Evolutionary conservation across 2,113 vertebrate genomes (phyloP).

Genomic region (Campylomormyrus numenius): DNA sequence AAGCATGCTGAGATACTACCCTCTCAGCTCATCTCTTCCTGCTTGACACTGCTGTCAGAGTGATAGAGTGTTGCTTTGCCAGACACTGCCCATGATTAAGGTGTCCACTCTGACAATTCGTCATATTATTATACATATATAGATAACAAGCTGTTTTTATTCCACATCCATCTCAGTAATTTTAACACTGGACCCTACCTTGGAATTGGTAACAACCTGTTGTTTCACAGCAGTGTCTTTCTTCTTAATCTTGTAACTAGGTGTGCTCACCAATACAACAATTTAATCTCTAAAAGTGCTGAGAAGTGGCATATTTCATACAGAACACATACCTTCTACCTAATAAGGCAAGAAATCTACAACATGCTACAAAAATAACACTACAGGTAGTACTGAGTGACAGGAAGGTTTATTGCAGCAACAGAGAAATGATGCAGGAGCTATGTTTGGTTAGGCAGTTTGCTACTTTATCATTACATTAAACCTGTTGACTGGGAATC

Average conservation of each 20-base stretch:
- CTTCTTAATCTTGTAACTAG: not conserved
- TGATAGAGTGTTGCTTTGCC: slow-evolving; percentile 40
- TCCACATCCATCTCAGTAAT: slow-evolving; percentile 20
- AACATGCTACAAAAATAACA: not conserved
- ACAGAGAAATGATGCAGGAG: not conserved
- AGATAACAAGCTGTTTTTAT: slow-evolving; percentile 33
- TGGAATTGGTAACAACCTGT: slow-evolving; percentile 8
- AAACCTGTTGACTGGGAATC: not conserved
- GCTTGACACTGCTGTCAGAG: slow-evolving; percentile 29
- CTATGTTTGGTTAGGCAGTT: not conserved
- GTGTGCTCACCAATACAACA: not conserved
- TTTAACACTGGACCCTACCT: slow-evolving; percentile 19
- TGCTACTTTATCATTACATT: not conserved
- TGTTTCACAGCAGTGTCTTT: not conserved
- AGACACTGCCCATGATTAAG: slow-evolving; percentile 33
- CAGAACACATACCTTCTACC: not conserved
- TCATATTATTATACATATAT: slow-evolving; percentile 35
- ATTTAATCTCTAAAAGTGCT: not conserved
- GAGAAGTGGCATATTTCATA: slow-evolving; percentile 8
- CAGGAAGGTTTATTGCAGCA: not conserved
- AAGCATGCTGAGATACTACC: not conserved
- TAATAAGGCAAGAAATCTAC: not conserved
- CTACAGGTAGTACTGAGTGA: not conserved
- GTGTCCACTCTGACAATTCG: slow-evolving; percentile 39
- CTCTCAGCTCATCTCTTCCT: slow-evolving; percentile 14